Conservation (phyloP, 2,888 invertebrate species). For the Herminia tarsipennalis region DNA sequence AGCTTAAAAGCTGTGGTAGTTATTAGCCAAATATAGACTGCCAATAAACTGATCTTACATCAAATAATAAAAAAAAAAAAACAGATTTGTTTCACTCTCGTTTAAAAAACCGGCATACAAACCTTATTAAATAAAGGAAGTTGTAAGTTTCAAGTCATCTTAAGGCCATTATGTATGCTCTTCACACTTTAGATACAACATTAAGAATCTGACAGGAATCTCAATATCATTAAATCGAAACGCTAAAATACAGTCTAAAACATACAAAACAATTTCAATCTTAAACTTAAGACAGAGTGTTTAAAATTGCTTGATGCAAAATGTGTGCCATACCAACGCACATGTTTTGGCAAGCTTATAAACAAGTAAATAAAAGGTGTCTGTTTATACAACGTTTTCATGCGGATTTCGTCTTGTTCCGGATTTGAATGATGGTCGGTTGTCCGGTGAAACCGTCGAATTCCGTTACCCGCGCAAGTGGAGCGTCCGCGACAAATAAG, state of each 20-base stretch:
- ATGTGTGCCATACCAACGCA: slow-evolving; percentile 22
- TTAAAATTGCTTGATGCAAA: slow-evolving; percentile 15
- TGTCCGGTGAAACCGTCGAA: slow-evolving; percentile 57
- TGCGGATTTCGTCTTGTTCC: slow-evolving; percentile 50
- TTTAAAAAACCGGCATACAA: slow-evolving; percentile 21
- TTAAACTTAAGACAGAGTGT: slow-evolving; percentile 9
- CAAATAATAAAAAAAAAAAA: not conserved
- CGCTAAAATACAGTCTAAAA: slow-evolving; percentile 7
- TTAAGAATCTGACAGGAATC: slow-evolving; percentile 31
- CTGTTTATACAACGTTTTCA: slow-evolving; percentile 47
- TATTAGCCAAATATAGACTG: not conserved
- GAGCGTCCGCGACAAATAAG: slow-evolving; percentile 43
- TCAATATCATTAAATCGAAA: slow-evolving; percentile 23
- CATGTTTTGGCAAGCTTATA: slow-evolving; percentile 33
- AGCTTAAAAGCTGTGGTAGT: too few species aligned
- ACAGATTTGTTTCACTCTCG: not conserved
- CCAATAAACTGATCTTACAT: not conserved
- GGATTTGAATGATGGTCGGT: slow-evolving; percentile 43
- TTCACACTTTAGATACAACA: slow-evolving; percentile 21
- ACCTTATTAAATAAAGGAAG: slow-evolving; percentile 30
- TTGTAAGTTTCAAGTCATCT: slow-evolving; percentile 19
- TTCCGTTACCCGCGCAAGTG: slow-evolving; percentile 57
- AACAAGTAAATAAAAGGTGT: slow-evolving; percentile 37
- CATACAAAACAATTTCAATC: slow-evolving; percentile 14
- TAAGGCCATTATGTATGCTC: slow-evolving; percentile 16